phyloP scores from a whole-genome alignment of 1,140 invertebrate species.

The Aphaenogaster rudis region DNA sequence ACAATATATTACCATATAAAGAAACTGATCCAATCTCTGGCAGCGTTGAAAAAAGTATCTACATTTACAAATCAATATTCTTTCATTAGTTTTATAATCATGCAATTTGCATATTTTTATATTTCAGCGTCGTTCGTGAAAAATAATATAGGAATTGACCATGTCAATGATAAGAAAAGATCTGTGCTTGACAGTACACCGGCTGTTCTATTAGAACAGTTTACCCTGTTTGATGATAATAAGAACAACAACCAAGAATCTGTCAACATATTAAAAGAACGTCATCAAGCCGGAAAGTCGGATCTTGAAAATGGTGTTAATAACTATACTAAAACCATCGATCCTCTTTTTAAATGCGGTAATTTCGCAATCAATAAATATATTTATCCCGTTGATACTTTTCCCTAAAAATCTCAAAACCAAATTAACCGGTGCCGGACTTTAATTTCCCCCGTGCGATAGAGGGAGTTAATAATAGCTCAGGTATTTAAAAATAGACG shows the following conservation, averaged over 20 bases:
- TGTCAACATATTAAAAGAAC: slow-evolving; percentile 74
- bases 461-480: slow-evolving; percentile 83
- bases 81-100: slow-evolving; percentile 3
- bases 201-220: slow-evolving; percentile 64
- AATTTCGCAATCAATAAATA: slow-evolving; percentile 66
- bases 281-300: slow-evolving; percentile 72
- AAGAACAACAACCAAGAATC: slow-evolving; percentile 79
- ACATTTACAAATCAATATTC: slow-evolving; percentile 36
- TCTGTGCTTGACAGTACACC: slow-evolving; percentile 67
- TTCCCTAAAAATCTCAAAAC: slow-evolving; percentile 33
- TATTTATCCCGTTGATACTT: neutral
- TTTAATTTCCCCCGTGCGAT: slow-evolving; percentile 30
- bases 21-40: slow-evolving; percentile 70
- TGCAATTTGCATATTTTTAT: slow-evolving; percentile 40
- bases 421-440: slow-evolving; percentile 11
- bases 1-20: slow-evolving; percentile 75
- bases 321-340: slow-evolving; percentile 69
- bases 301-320: slow-evolving; percentile 72
- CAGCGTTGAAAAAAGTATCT: slow-evolving; percentile 78
- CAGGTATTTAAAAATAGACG: slow-evolving; percentile 82
- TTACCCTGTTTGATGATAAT: slow-evolving; percentile 72
- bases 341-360: slow-evolving; percentile 76
- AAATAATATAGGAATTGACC: slow-evolving; percentile 61
- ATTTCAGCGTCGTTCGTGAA: slow-evolving; percentile 66
- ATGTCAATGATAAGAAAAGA: slow-evolving; percentile 70